Percentiles rank a stretch among this genome's conserved stretches.
Evolutionary conservation across 2,888 invertebrate species (phyloP).

Genomic region (Galeopsomyia nigrocyanea): DNA sequence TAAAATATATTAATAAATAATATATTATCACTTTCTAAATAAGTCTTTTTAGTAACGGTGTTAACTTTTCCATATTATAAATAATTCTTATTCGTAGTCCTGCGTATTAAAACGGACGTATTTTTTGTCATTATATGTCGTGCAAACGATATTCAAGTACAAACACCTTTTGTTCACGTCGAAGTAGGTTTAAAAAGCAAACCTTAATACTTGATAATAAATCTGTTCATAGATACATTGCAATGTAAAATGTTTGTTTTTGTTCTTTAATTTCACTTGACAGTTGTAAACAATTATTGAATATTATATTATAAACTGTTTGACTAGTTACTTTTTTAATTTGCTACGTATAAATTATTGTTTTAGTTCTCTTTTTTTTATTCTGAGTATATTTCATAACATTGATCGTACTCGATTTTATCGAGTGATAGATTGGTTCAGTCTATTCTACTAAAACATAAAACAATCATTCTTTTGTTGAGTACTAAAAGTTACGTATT

Average conservation of each 20-base stretch:
- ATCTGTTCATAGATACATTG: constrained; percentile 12
- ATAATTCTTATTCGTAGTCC: too few species aligned
- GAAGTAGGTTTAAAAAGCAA: constrained; percentile 17
- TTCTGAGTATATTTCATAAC: constrained; percentile 19
- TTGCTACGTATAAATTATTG: constrained; percentile 23
- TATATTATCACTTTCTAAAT: too few species aligned
- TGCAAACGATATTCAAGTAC: constrained; percentile 31
- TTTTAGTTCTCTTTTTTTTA: constrained; percentile 1
- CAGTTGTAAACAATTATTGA: constrained; percentile 39
- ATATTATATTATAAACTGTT: constrained; percentile 26
- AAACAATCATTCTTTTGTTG: too few species aligned
- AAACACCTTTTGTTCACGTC: constrained; percentile 29
- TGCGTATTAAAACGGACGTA: not conserved
- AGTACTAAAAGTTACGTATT: too few species aligned
- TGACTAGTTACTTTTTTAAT: constrained; percentile 29
- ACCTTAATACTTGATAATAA: constrained; percentile 29
- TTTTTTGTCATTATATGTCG: constrained; percentile 4
- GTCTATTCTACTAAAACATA: not conserved
- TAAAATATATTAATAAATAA: too few species aligned
- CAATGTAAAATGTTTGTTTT: constrained; percentile 26
- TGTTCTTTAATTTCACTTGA: constrained; percentile 33
- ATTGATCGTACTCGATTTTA: constrained; percentile 21
- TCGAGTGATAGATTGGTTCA: constrained; percentile 12
- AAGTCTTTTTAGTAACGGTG: too few species aligned
- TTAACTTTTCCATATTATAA: too few species aligned